Evolutionary conservation across 1,140 invertebrate species (phyloP), one percentile per base, ranked within the genome.

Genomic region (Drosophila punjabiensis): DNA sequence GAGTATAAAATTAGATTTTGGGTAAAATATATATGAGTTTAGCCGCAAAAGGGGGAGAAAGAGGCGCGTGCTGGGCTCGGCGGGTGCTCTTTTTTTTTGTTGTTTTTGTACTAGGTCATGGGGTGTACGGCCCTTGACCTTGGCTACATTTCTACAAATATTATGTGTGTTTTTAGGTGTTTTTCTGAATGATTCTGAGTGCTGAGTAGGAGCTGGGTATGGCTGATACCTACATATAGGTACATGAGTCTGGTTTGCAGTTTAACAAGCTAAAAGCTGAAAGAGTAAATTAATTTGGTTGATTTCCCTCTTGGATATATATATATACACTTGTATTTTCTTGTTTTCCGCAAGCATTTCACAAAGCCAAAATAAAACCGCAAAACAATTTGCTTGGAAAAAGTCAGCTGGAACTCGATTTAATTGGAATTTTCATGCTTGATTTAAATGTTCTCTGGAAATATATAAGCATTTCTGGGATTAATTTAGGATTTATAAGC

Each of bases 191-290:
- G 81, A 60, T 70, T 33, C 77, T 41, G 73, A 55, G 55, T 41
- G 53, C 63, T 78, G 50, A 18, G 10, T 2, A 0, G 50, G n/a
- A 58, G 68, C n/a, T 45, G 65, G 39, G 24, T 61, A 24, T 28
- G 60, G 62, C 67, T 18, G 28, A 65, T 88, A 88, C 85, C 76
- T 88, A 88, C 85, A 90, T 88, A 88, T 69, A 88, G 81, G 90
- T 88, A 90, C 85, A 88, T 88, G 58, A 81, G 85, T 48, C 58
- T 50, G 59, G 58, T 66, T 53, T 56, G 65, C 28, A 32, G 62
- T 45, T 60, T 66, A 74, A 52, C 68, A 76, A 85, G 47, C 79
- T 84, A 70, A 70, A 66, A 76, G 81, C 83, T 65, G 45, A 89
- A 65, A 79, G 63, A 62, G 41, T 71, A 65, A 69, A 59, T 62